phyloP scores from a whole-genome alignment of 2,113 vertebrate species.

The Tupaia chinensis region DNA sequence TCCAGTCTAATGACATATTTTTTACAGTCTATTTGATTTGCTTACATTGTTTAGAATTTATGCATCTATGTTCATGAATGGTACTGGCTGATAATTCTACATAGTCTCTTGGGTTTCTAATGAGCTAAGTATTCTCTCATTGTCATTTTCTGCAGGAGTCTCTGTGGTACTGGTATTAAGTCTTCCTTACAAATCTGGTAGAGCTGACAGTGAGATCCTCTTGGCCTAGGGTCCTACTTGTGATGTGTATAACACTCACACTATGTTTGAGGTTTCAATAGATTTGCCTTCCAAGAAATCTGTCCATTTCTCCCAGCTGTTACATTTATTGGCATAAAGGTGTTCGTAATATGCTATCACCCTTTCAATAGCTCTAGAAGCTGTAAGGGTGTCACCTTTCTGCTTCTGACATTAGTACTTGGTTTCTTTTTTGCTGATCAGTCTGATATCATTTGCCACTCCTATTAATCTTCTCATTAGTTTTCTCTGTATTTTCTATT shows the following conservation, averaged over 20 bases:
- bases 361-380: background rate
- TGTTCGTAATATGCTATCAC: background rate
- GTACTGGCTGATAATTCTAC: background rate
- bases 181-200: background rate
- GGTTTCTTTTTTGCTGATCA: background rate
- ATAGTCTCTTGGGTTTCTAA: too few relatives aligned
- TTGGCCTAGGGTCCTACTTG: background rate
- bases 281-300: background rate
- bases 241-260: background rate
- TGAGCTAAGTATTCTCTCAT: background rate
- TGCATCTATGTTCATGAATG: background rate
- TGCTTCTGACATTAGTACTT: background rate
- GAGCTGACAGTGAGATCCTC: background rate
- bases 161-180: background rate
- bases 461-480: background rate
- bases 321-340: background rate
- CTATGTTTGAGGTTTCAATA: background rate
- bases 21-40: background rate
- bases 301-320: background rate
- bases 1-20: background rate
- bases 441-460: background rate
- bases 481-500: background rate
- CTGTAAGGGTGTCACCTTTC: background rate
- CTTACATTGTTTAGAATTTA: background rate
- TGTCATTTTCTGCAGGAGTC: background rate